Base-by-base conservation (phyloP, 2,888 invertebrate genomes). In the Andricus quercusramuli region DNA sequence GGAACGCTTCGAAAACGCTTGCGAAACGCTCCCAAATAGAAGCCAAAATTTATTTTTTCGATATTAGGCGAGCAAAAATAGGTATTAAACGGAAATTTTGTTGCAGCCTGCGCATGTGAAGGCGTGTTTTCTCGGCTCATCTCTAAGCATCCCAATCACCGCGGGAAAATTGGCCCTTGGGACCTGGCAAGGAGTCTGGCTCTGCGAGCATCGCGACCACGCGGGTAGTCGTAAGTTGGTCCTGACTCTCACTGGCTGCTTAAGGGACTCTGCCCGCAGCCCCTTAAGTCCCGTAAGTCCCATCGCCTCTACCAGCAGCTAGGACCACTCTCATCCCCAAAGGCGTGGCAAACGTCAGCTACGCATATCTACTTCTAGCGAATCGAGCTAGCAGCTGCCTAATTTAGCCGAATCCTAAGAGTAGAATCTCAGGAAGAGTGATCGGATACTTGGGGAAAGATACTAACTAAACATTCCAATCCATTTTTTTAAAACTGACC, bases 161-260 rank as follows among this genome's bases (percentile, higher is more conserved):
- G 98, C 99, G 91, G 99, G 99, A 89, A 97, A 98, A 93, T 94
- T 99, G 91, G 98, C 98, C 92, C 94, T 99, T 90, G 99, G 99
- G 88, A 98, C 98, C 90, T 99, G 99, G 99, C 99, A 99, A 94
- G 99, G 99, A 85, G 97, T 99, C 87, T 99, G 99, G 99, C 95
- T 99, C 89, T 99, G 99, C 94, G 99, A 99, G 94, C 99, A 99
- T 94, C 96, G 99, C 92, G 98, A 99, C 94, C 97, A 97, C 93
- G 98, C 98, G 88, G 98, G 98, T 90, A 97, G 97, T 93, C 96
- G 98, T 90, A 98, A 98, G 95, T 93, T 95, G 89, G 96, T 97
- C 90, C 96, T 98, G 93, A 98, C 98, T 87, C 94, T 98, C 93
- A 98, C 98, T 89, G 98, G 98, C 84, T 97, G 97, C 94, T 95